Evolutionary conservation across 2,888 invertebrate species (phyloP).

Genomic region (Drosophila mettleri): DNA sequence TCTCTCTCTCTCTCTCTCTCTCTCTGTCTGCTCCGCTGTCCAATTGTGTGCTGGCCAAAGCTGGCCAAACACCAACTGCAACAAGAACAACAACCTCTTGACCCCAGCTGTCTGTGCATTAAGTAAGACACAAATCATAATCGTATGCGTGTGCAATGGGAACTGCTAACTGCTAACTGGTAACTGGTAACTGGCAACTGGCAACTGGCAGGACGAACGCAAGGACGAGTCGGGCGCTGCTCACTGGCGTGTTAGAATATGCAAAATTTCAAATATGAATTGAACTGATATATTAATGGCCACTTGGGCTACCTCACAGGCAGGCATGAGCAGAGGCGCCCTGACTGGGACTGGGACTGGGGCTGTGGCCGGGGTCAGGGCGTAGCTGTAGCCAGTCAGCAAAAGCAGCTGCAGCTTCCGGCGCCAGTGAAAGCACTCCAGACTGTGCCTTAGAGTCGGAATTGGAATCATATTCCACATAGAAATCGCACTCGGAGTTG

Average conservation of each 20-base stretch:
- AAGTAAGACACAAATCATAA: constrained; percentile 83
- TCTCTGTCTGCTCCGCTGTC: constrained; percentile 3
- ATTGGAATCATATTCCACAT: constrained; percentile 14
- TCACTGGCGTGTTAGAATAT: constrained; percentile 63
- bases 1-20: background rate
- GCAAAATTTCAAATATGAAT: constrained; percentile 83
- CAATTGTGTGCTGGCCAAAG: constrained; percentile 23
- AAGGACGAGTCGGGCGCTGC: constrained; percentile 15
- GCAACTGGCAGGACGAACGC: constrained; percentile 21
- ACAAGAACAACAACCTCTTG: constrained; percentile 44
- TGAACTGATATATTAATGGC: constrained; percentile 84
- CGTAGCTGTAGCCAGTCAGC: constrained; percentile 58
- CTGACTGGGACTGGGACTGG: background rate
- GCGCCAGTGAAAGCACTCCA: constrained; percentile 20
- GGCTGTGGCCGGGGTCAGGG: background rate
- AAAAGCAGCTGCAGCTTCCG: constrained; percentile 75
- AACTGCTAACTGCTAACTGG: constrained; percentile 27
- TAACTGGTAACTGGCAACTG: constrained; percentile 18
- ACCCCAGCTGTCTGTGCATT: constrained; percentile 74
- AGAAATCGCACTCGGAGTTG: constrained; percentile 6
- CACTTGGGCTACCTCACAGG: constrained; percentile 67
- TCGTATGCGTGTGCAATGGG: constrained; percentile 63
- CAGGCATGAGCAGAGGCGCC: background rate
- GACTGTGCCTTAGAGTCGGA: constrained; percentile 11
- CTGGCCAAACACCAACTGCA: constrained; percentile 7